Conservation (phyloP, 2,888 invertebrate species). For the Meta bourneti region DNA sequence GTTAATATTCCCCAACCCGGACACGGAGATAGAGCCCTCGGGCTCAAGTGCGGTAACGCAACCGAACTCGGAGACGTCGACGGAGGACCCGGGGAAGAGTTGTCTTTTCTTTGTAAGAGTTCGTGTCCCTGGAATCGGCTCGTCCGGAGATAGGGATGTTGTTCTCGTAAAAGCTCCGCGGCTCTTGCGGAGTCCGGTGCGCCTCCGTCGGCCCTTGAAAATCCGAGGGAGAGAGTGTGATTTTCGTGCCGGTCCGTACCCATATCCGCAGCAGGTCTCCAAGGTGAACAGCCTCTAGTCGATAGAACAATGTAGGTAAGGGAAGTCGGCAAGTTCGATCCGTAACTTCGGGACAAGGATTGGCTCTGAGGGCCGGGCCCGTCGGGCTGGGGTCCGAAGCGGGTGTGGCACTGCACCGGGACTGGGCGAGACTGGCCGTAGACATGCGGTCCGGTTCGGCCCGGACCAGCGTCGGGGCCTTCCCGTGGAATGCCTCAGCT, state of each 20-base stretch:
- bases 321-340: constrained; percentile 86
- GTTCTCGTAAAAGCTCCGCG: constrained; percentile 81
- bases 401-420: constrained; percentile 76
- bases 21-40: neutral
- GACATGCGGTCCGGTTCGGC: constrained; percentile 65
- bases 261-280: constrained; percentile 89
- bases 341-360: constrained; percentile 86
- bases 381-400: constrained; percentile 84
- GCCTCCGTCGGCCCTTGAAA: constrained; percentile 79
- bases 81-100: constrained; percentile 81
- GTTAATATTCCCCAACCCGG: constrained; percentile 80
- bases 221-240: constrained; percentile 68
- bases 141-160: constrained; percentile 81
- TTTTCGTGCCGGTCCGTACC: constrained; percentile 77
- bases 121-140: constrained; percentile 81
- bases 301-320: constrained; percentile 86
- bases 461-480: constrained; percentile 79
- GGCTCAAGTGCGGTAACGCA: constrained; percentile 80
- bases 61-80: constrained; percentile 81
- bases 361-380: constrained; percentile 87
- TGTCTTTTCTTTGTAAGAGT: constrained; percentile 82
- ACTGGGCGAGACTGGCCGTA: neutral
- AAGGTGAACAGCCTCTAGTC: constrained; percentile 87
- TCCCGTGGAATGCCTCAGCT: constrained; percentile 80
- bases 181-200: constrained; percentile 81